Evolutionary conservation across 2,797 vertebrate species (phyloP), one percentile per base, ranked within the genome.

Genomic region (Brotula barbata): DNA sequence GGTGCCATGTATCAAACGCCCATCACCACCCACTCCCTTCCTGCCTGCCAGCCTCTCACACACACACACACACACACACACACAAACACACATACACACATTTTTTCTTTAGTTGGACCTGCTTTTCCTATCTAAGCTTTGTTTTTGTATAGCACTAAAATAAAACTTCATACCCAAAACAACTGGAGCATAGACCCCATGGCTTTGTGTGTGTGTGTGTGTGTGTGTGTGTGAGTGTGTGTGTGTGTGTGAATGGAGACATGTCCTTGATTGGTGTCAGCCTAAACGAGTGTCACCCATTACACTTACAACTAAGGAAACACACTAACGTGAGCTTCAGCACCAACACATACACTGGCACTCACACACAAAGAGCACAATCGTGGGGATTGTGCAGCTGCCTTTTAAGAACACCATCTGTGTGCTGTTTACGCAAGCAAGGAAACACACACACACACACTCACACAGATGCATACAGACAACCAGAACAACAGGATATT

Each of bases 1-100:
- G 66, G 82, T 86, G 83, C 89, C 87, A 86, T 88, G 89, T 88
- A 90, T 90, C 85, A 89, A 87, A 88, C 80, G 77, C 85, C 87
- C 87, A 84, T 88, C 78, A 74, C 81, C 81, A 78, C 87, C 85
- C 87, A 86, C 85, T 85, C 85, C 73, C 83, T 85, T 85, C 78
- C 87, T 88, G 85, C 78, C 70, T 71, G 51, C 79, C 71, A 74
- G 31, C 64, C 60, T 70, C 47, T 52, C 63, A 57, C 62, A 56
- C 47, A 62, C 49, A 73, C 64, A 49, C 71, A 68, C 66, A 58
- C 66, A 68, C 65, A 63, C 48, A 58, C 56, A 53, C 53, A 63
- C 69, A 71, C 34, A 59, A 39, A 70, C 63, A 53, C 51, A 41
- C 41, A 42, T 17, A 53, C 51, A 41, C 41, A 42, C 17, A 47